Evolutionary conservation across 1,140 invertebrate species (phyloP).

Genomic region (Bombus vancouverensis): DNA sequence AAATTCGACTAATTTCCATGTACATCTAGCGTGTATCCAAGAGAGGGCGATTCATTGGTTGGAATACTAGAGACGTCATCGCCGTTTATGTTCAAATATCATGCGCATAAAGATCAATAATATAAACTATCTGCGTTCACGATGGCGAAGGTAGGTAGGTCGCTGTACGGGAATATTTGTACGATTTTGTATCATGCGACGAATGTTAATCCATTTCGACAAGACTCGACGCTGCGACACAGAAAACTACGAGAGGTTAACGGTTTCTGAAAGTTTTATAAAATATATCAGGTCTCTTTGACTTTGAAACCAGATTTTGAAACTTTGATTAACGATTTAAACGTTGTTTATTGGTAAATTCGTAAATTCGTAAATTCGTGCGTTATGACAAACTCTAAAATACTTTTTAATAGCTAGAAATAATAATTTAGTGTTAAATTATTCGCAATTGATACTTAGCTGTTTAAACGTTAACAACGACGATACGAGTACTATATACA

Average conservation of each 20-base stretch:
- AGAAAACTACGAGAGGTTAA: no score
- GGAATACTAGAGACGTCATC: constrained; percentile 15
- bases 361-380: no score
- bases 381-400: no score
- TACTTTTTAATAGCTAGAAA: not conserved
- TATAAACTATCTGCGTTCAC: constrained; percentile 11
- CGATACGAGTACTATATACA: no score
- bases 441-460: accelerated
- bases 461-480: no score
- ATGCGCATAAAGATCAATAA: constrained; percentile 28
- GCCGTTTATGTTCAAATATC: constrained; percentile 35
- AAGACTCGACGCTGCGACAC: not conserved
- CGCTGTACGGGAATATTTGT: not conserved
- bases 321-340: not conserved
- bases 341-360: no score
- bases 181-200: not conserved
- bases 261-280: no score
- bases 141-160: no score
- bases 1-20: not conserved
- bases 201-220: no score
- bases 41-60: constrained; percentile 6
- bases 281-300: not conserved
- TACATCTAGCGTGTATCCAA: not conserved
- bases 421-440: not conserved
- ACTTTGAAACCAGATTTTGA: not conserved